Base-by-base conservation (phyloP, 2,797 vertebrate genomes). In the Scleropages formosus region DNA sequence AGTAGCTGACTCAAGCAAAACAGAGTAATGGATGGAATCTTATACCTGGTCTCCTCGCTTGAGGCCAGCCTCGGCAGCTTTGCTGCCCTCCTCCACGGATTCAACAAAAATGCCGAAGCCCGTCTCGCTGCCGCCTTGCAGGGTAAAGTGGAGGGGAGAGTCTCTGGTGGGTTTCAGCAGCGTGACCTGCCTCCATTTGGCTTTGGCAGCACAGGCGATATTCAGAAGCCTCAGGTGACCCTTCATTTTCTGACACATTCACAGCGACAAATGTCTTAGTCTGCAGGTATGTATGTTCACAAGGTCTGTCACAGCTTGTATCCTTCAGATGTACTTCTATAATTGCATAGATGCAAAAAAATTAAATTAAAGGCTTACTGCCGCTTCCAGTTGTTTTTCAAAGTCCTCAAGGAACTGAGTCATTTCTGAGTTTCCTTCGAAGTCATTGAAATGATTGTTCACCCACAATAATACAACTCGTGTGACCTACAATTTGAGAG, bases 371-470 rank as follows among this genome's bases (percentile, higher is more conserved):
- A 13, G 22, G 47, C 93, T 90, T 93, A 98, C 96, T 68, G 94
- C 87, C n/a, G 85, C 84, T 91, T 98, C 96, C 74, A 98, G 92
- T 82, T 90, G 90, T 85, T 93, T 98, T 82, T 98, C 96, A 86
- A 98, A 98, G 66, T 97, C 95, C 79, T 99, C 97, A 77, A 99
- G 87, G 88, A 99, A 99, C 69, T 83, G 92, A 3, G 95, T 98
- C 97, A 99, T 98, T 66, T 93, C 94, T 16, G 91, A 90, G 85
- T 98, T 93, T 8, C 95, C 96, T 87, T 99, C 97, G 85, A 99
- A 99, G 89, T 99, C 97, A 80, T 98, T 99, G 85, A 99, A 99
- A 84, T 99, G 97, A 88, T 99, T 99, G 88, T 98, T 99, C 81
- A 99, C 97, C 97, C 97, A 99, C 80, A 99, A 88, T 56, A 99